Evolutionary conservation across 2,797 vertebrate species (phyloP), one percentile per base, ranked within the genome.

Genomic region (Austrolebias charrua): DNA sequence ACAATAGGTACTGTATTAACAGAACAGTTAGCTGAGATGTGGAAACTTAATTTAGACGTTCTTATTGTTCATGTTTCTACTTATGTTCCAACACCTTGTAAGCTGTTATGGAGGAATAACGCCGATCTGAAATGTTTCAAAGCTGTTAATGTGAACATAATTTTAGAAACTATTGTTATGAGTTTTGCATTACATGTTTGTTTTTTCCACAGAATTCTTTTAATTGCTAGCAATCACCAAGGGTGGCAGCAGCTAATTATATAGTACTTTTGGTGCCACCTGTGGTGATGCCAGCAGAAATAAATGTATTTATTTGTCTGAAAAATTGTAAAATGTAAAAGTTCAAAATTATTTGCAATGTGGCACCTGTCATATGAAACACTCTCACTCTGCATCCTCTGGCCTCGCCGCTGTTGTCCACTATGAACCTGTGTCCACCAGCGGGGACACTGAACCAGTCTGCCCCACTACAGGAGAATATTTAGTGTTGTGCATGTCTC

Each of bases 401-500:
- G 38, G 6, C 28, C 5, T 8, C 8, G 16, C 51, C 50, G 20
- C 7, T 35, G 35, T 42, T 42, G 52, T 59, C 18, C 19, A 60
- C 16, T 16, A 14, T 29, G 20, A 47, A 2, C 46, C 19, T 28
- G 42, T 55, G n/a, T 63, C 55, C 71, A 48, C 45, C 50, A 10
- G 24, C 9, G 38, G 55, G 24, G 28, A 40, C 38, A 13, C 7
- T n/a, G 3, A 46, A 18, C 18, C 44, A n/a, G 44, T 18, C 44
- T 46, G 44, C 18, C 44, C 7, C 50, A 52, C 33, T 9, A 6
- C 31, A 42, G n/a, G 19, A 60, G 16, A 40, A 31, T 50, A 49
- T 55, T 52, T 29, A 61, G 28, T 55, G 57, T 57, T 55, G 43
- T 18, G 75, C 81, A 88, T 84, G 87, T 66, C 5, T 75, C 80